These are phyloP conservation scores for Sitodiplosis mosellana DNA, from an alignment of 1,140 invertebrate genomes.

Conservation along the genomic window DNA sequence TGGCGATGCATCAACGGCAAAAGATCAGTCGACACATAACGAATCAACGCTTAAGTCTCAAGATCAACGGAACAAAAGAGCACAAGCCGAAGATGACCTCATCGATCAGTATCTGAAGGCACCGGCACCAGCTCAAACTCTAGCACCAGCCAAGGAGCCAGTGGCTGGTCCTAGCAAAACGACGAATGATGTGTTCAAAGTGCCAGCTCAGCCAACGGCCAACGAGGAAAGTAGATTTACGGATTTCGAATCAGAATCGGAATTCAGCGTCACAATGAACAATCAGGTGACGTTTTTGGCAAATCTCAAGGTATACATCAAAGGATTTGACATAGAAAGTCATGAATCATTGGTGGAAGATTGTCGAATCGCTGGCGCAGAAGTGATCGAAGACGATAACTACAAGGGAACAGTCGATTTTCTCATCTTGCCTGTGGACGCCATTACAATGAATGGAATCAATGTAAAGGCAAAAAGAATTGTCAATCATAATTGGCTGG, in stretches of 20 bases:
- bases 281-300: too few relatives aligned
- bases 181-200: slow-evolving; percentile 24
- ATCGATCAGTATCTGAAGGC: too few relatives aligned
- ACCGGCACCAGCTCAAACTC: too few relatives aligned
- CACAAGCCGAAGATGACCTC: too few relatives aligned
- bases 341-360: slow-evolving; percentile 13
- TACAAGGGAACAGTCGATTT: slow-evolving; percentile 35
- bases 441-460: slow-evolving; percentile 15
- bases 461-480: slow-evolving; percentile 29
- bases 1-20: background rate
- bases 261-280: too few relatives aligned
- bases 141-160: too few relatives aligned
- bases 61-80: too few relatives aligned
- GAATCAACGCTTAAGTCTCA: too few relatives aligned
- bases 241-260: too few relatives aligned
- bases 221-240: background rate
- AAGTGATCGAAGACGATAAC: slow-evolving; percentile 21
- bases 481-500: slow-evolving; percentile 36
- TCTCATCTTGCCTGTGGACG: slow-evolving; percentile 30
- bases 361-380: slow-evolving; percentile 28
- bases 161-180: slow-evolving; percentile 1
- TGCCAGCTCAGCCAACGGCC: slow-evolving; percentile 14
- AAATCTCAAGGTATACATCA: too few relatives aligned
- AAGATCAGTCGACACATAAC: background rate
- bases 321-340: background rate